Evolutionary conservation across 2,797 vertebrate genomes (phyloP), one percentile per base, ranked within the genome.

Genomic region (Eurystomus glaucurus): DNA sequence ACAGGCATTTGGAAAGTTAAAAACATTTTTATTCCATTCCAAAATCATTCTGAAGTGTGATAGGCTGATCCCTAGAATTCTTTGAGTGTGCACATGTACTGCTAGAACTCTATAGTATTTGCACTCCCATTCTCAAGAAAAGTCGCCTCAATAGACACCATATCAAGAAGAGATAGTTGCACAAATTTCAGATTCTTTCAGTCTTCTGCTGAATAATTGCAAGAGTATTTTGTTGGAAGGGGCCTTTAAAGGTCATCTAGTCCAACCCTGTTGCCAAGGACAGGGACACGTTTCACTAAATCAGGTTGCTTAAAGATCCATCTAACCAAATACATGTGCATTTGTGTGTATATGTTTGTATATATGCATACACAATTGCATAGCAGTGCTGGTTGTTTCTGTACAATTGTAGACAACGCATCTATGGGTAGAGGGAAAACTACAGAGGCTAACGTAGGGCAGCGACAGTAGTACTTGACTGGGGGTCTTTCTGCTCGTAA

Each of bases 81-180:
- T 0, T 82, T 1, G 0, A 22, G 7, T n/a, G 4, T 41, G 25
- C 2, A 4, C 7, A 5, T 14, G 9, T 13, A 12, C 52, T 48
- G 15, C n/a, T 77, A 70, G 45, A 77, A 41, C n/a, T n/a, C 2
- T 69, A 11, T 6, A 4, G 14, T 45, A 29, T 65, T 70, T 76
- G 11, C 26, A 48, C 39, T 46, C 50, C 21, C 6, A 4, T 68
- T 74, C 22, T 77, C 35, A 50, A 29, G 2, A 37, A 7, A 28
- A 80, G 21, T 17, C 25, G 18, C 35, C 54, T 33, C 6, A 75
- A 18, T 46, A 29, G 55, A 39, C 16, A 31, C 15, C 7, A 17
- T 58, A 4, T 21, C 37, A 55, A 15, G 21, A 22, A 61, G 57
- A 66, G 28, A 35, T 3, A 28, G 7, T n/a, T 33, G 14, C 25